These are phyloP conservation scores for Epinephelus malabaricus DNA, from an alignment of 2,797 vertebrate species.

Conservation along the genomic window DNA sequence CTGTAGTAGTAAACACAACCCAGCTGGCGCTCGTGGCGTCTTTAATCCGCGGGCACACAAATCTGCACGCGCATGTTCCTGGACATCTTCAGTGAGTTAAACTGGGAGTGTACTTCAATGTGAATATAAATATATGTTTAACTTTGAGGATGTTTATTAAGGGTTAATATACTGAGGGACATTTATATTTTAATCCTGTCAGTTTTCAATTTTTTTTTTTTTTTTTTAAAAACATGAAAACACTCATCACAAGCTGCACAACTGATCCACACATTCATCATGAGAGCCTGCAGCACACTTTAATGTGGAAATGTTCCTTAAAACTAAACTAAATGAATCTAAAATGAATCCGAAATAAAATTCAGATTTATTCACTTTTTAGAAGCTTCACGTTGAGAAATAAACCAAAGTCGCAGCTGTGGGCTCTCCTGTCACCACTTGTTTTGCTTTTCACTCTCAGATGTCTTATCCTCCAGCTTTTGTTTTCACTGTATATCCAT, in stretches of 20 bases:
- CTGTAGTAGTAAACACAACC: slow-evolving; percentile 74
- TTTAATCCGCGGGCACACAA: slow-evolving; percentile 49
- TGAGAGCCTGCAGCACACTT: background rate
- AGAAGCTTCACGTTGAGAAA: background rate
- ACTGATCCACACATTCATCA: background rate
- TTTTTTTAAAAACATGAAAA: background rate
- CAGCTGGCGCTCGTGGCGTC: slow-evolving; percentile 36
- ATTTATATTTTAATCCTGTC: too few relatives aligned
- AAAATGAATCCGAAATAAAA: background rate
- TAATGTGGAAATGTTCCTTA: background rate
- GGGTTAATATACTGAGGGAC: background rate
- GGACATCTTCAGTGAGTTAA: background rate
- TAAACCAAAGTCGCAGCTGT: background rate
- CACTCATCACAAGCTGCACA: background rate
- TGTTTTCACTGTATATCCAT: slow-evolving; percentile 25
- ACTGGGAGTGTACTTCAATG: background rate
- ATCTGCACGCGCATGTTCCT: slow-evolving; percentile 13
- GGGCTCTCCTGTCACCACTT: slow-evolving; percentile 21
- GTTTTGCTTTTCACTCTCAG: slow-evolving; percentile 4
- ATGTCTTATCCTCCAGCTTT: background rate
- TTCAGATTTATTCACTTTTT: background rate
- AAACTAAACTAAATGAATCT: background rate
- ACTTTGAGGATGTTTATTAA: background rate
- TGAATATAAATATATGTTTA: too few relatives aligned
- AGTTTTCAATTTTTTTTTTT: too few relatives aligned